These are phyloP conservation scores for Tinea semifulvella DNA, from an alignment of 2,888 invertebrate species.

Conservation along the genomic window DNA sequence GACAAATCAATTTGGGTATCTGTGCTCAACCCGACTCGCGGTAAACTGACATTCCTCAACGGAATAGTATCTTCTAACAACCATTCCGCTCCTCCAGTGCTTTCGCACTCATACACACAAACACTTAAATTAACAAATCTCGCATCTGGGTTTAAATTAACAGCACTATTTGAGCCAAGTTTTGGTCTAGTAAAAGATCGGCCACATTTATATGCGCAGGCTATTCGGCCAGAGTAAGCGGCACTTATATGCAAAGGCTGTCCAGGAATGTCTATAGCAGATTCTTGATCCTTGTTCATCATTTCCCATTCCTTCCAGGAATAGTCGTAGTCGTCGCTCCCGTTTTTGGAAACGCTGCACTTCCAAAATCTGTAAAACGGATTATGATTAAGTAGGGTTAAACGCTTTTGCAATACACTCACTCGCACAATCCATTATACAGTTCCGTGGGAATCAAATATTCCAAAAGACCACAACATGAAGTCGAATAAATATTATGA, in stretches of 20 bases:
- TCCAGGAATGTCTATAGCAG: slow-evolving; percentile 77
- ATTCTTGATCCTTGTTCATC: slow-evolving; percentile 76
- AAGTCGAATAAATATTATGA: too few species aligned
- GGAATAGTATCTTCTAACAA: slow-evolving; percentile 95
- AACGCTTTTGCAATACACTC: too few species aligned
- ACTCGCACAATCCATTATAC: too few species aligned
- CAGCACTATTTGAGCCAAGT: slow-evolving; percentile 77
- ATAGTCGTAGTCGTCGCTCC: slow-evolving; percentile 63
- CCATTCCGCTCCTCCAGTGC: slow-evolving; percentile 96
- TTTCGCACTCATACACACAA: slow-evolving; percentile 98
- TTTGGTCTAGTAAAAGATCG: slow-evolving; percentile 89
- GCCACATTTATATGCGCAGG: slow-evolving; percentile 96
- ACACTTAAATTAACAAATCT: slow-evolving; percentile 91
- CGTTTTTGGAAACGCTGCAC: slow-evolving; percentile 70
- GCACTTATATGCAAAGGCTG: slow-evolving; percentile 94
- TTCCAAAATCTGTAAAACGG: slow-evolving; percentile 78
- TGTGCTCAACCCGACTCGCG: slow-evolving; percentile 80
- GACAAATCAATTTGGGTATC: slow-evolving; percentile 86
- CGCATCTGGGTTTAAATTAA: slow-evolving; percentile 51
- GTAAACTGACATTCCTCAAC: slow-evolving; percentile 89
- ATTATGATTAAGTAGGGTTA: too few species aligned
- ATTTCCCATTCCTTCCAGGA: slow-evolving; percentile 92
- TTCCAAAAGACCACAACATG: too few species aligned
- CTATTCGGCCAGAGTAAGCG: slow-evolving; percentile 96
- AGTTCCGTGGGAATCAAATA: too few species aligned